A percentile compares a stretch with the other conserved stretches of the same genome.
Conservation (phyloP, 2,888 invertebrate genomes). For the Balanococcus diminutus region DNA sequence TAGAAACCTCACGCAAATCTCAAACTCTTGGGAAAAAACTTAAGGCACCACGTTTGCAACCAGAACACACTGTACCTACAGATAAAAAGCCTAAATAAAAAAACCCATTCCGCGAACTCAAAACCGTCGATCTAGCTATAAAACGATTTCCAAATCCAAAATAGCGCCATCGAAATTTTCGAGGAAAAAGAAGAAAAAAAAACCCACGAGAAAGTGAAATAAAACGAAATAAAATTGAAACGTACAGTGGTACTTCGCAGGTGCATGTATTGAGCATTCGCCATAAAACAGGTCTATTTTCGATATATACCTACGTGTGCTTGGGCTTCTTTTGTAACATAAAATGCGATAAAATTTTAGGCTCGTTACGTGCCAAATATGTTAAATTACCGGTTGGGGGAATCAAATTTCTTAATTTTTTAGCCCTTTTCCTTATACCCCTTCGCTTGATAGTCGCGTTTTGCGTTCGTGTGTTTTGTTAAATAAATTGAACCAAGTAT, state of each 20-base stretch:
- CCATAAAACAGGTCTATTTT: not conserved
- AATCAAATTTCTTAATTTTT: not conserved
- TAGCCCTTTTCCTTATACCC: not conserved
- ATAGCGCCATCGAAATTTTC: too few species aligned
- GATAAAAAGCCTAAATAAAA: too few species aligned
- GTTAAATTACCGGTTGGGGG: not conserved
- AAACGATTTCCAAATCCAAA: too few species aligned
- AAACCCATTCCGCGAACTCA: too few species aligned
- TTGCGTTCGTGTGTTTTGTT: not conserved
- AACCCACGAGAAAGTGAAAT: too few species aligned
- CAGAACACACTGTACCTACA: too few species aligned
- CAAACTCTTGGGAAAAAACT: too few species aligned
- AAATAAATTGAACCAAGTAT: not conserved
- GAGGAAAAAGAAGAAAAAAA: too few species aligned
- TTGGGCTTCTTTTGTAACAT: too few species aligned
- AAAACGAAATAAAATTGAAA: not conserved
- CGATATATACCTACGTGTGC: not conserved
- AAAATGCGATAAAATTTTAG: not conserved
- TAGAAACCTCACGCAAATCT: too few species aligned
- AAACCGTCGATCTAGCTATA: too few species aligned
- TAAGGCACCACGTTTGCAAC: too few species aligned
- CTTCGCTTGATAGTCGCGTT: not conserved
- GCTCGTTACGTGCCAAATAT: constrained; percentile 1
- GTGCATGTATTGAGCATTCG: not conserved
- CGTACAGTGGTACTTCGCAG: not conserved